Base-by-base conservation (phyloP, 1,140 invertebrate genomes). In the Trachelipus rathkii region DNA sequence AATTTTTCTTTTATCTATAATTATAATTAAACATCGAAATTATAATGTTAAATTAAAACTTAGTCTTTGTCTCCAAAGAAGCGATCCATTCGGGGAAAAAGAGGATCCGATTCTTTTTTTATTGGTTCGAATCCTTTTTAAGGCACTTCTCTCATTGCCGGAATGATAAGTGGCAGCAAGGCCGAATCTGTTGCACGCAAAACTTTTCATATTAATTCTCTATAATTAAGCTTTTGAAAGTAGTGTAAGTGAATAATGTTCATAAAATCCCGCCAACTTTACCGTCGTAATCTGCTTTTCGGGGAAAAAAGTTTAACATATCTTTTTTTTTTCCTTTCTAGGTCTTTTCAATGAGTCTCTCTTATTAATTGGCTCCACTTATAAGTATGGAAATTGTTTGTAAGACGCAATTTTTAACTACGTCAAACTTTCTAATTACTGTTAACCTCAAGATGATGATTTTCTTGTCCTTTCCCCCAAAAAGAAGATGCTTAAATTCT, bases 191-290 rank as follows among this genome's bases (percentile, higher is more conserved):
- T 19, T n/a, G 24, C 44, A 10, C n/a, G 73, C 70, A 76, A 79
- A 79, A 79, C 72, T 79, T 79, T 77, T 77, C 78, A 77, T 79
- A 79, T 79, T 79, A 79, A 79, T 79, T 79, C 78, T 79, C 78
- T 79, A 74, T 79, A 79, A 79, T 79, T 79, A 79, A 79, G 78
- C 78, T 72, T 77, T 74, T 74, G 74, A 75, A 79, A 79, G 78
- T 79, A 74, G 78, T 68, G 72, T 74, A 74, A 44, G 75, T 79
- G 78, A 79, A 79, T 79, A 79, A 79, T 79, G 78, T 76, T 71
- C 68, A 72, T 46, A 72, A 79, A 76, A 79, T 79, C 78, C 78
- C 72, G 76, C 72, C 76, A 79, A 79, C 78, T 79, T 79, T 76
- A 46, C 73, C 50, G 19, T 79, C 50, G 19, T 79, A 79, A 79